A percentile compares a stretch with the other conserved stretches of the same genome.
Evolutionary conservation across 2,113 vertebrate genomes (phyloP).

Genomic region (Crotophaga sulcirostris): DNA sequence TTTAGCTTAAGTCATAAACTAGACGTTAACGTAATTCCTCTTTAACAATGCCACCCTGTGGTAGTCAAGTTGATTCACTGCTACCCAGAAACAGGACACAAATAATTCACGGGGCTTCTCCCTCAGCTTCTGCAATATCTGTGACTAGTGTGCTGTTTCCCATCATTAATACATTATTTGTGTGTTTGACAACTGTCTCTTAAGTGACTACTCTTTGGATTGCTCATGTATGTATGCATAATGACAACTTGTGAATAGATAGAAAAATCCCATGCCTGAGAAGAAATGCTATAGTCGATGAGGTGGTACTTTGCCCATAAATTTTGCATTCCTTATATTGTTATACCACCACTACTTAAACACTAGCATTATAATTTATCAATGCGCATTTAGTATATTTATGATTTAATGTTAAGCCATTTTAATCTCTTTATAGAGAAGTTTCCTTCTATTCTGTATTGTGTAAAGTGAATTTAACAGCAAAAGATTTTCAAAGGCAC

Average conservation of each 20-base stretch:
- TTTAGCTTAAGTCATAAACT: not conserved
- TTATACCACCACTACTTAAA: not conserved
- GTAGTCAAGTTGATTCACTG: not conserved
- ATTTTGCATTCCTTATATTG: not conserved
- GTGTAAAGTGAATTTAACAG: not conserved
- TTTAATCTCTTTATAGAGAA: not conserved
- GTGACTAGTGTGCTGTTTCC: not conserved
- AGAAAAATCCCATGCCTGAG: not conserved
- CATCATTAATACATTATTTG: not conserved
- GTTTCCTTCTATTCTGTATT: not conserved
- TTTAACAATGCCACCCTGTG: not conserved
- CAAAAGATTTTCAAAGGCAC: not conserved
- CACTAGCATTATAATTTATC: not conserved
- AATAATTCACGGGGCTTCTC: not conserved
- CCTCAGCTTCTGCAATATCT: not conserved
- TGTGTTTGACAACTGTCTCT: not conserved
- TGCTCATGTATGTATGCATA: accelerated
- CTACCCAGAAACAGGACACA: not conserved
- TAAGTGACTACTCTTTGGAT: not conserved
- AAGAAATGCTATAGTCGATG: not conserved
- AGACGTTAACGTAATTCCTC: not conserved
- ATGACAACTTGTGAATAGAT: not conserved
- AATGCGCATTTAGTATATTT: accelerated
- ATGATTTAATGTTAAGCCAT: not conserved
- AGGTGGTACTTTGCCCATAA: not conserved